Evolutionary conservation across 35 echinoderm and acorn worm genomes (phyloP).

Genomic region (Ptychodera flava): DNA sequence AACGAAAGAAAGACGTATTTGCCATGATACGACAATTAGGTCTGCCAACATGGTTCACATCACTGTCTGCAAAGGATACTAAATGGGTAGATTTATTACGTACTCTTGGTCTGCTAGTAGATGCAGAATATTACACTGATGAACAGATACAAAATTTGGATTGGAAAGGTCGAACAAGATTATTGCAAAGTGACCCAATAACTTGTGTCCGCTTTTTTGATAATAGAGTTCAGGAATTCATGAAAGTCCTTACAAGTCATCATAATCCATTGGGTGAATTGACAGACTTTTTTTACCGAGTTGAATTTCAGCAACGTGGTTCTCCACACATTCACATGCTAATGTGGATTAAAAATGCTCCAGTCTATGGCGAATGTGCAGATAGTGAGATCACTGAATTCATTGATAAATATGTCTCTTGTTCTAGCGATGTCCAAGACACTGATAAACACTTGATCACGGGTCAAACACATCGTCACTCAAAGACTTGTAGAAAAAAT

Average conservation of each 20-base stretch:
- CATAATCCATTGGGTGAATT: neutral
- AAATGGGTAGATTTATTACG: constrained; percentile 24
- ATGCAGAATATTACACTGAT: constrained; percentile 10
- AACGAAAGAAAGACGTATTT: neutral
- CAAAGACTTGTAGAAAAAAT: constrained; percentile 13
- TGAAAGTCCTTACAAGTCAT: neutral
- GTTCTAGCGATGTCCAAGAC: constrained; percentile 1
- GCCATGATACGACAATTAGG: constrained; percentile 4
- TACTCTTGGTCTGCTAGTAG: constrained; percentile 10
- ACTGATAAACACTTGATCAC: neutral
- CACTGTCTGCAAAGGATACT: constrained; percentile 38
- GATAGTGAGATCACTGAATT: neutral
- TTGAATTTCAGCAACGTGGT: constrained; percentile 20
- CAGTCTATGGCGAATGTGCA: neutral
- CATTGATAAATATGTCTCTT: constrained; percentile 23
- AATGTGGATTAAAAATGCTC: constrained; percentile 23
- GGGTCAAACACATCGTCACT: constrained; percentile 15
- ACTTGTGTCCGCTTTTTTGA: constrained; percentile 21
- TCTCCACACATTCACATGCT: constrained; percentile 15
- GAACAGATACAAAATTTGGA: neutral
- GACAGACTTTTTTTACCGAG: constrained; percentile 3
- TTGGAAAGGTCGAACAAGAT: constrained; percentile 5
- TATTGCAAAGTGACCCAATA: constrained; percentile 32
- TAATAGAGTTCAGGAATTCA: constrained; percentile 14
- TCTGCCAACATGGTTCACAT: constrained; percentile 15